phyloP scores from a whole-genome alignment of 2,888 invertebrate genomes.

The Noctua comes region DNA sequence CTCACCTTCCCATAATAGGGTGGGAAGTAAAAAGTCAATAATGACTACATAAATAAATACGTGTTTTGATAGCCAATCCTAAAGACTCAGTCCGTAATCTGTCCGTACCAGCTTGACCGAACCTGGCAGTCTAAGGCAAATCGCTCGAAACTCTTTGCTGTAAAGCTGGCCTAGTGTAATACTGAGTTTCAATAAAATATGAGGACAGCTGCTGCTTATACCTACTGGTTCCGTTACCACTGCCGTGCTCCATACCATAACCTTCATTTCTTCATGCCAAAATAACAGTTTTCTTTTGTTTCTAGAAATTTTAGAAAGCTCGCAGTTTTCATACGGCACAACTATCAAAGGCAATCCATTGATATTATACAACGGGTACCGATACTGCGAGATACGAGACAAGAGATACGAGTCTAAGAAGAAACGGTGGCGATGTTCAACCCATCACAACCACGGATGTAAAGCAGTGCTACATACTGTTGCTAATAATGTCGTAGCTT shows the following conservation, averaged over 20 bases:
- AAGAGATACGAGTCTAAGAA: not conserved
- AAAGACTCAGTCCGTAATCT: rapidly evolving
- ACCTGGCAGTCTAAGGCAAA: not conserved
- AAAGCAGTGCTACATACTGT: conserved; percentile 51
- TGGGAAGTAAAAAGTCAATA: not conserved
- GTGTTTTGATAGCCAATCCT: not conserved
- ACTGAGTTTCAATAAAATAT: not conserved
- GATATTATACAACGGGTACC: conserved; percentile 47
- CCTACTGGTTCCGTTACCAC: not conserved
- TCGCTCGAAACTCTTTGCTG: not conserved
- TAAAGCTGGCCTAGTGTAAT: not conserved
- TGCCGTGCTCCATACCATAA: not conserved
- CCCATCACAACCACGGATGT: conserved; percentile 56
- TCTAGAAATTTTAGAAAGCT: conserved; percentile 14
- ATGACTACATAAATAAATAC: not conserved
- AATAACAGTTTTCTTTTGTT: not conserved
- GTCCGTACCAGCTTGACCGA: not conserved
- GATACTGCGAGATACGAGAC: conserved; percentile 27
- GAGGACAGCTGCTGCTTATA: not conserved
- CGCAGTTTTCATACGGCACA: conserved; percentile 23
- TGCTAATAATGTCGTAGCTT: conserved; percentile 37
- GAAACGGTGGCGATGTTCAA: conserved; percentile 59
- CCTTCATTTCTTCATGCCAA: not conserved
- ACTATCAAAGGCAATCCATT: conserved; percentile 49
- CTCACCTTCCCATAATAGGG: not conserved